Evolutionary conservation across 2,113 vertebrate genomes (phyloP), one percentile per base, ranked within the genome.

Genomic region (Nestor notabilis): DNA sequence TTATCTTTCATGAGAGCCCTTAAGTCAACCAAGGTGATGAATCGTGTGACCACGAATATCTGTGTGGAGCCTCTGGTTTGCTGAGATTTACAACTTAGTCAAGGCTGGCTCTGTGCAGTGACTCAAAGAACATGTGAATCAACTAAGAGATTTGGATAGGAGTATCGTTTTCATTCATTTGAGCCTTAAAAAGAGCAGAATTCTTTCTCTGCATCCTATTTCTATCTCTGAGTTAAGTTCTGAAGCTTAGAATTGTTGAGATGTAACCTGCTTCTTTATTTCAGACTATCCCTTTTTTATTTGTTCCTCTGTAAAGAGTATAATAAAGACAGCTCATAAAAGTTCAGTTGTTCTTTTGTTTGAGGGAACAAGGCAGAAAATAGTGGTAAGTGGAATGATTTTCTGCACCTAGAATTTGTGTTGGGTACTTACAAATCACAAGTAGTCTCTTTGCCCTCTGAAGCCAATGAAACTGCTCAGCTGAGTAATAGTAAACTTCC

Each of bases 61-160:
- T 77, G 46, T 64, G 19, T 68, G 61, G 90, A 96, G 35, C 55
- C 25, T 92, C 92, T 96, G 25, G 18, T 92, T 95, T 88, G 60
- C 64, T 0, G 6, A 86, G 87, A 92, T 95, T 95, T 96, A 90
- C 43, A 58, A 13, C 31, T 28, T 52, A 81, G 49, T 43, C 31
- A 69, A 65, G 29, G 17, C n/a, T 69, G n/a, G 41, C 80, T 55
- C 66, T 81, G 20, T 86, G 27, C 43, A 80, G 8, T 74, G 63
- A 52, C 52, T 83, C n/a, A 65, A 89, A 79, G 43, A 52, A 69
- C 10, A 47, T 46, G 53, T 74, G 77, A 90, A 88, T 77, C 71
- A 85, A 43, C 46, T 21, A 27, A 63, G 46, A 80, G 29, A 77
- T 86, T 95, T 92, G 53, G 28, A 50, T 63, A 81, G 2, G 1